These are phyloP conservation scores for Argyrosomus japonicus DNA, from an alignment of 2,113 vertebrate species.

Conservation along the genomic window DNA sequence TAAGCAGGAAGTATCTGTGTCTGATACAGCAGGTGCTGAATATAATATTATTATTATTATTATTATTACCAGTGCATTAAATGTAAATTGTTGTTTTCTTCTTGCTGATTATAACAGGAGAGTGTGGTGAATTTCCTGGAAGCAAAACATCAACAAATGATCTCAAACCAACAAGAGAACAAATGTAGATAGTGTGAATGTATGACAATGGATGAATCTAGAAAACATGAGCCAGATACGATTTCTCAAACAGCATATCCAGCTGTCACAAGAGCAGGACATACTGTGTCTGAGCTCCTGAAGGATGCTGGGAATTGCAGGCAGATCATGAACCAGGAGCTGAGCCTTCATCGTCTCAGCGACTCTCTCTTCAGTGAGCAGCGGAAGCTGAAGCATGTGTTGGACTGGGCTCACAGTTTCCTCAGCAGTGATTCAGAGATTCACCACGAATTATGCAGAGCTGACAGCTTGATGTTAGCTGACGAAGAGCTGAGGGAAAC, in stretches of 20 bases:
- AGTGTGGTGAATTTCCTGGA: background rate
- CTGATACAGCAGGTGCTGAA: background rate
- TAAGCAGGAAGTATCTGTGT: background rate
- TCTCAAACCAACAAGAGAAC: background rate
- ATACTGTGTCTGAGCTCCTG: background rate
- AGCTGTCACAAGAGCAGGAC: background rate
- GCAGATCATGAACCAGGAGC: conserved; percentile 21
- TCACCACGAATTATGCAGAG: conserved; percentile 30
- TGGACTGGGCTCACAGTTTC: conserved; percentile 80
- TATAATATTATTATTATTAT: background rate
- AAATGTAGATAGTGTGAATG: background rate
- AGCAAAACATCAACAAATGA: background rate
- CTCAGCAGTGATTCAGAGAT: conserved; percentile 29
- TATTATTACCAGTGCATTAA: background rate
- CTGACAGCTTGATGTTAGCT: background rate
- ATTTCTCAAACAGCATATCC: conserved; percentile 5
- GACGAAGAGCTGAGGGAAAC: background rate
- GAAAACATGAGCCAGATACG: background rate
- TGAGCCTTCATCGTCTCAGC: conserved; percentile 53
- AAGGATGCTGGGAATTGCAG: conserved; percentile 46
- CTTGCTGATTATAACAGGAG: conserved; percentile 19
- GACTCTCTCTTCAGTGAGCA: conserved; percentile 70
- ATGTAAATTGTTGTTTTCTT: conserved; percentile 2
- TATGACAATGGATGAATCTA: background rate
- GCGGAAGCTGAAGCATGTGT: conserved; percentile 77